phyloP scores from a whole-genome alignment of 2,888 invertebrate genomes.

The Tryphoninae sp. region DNA sequence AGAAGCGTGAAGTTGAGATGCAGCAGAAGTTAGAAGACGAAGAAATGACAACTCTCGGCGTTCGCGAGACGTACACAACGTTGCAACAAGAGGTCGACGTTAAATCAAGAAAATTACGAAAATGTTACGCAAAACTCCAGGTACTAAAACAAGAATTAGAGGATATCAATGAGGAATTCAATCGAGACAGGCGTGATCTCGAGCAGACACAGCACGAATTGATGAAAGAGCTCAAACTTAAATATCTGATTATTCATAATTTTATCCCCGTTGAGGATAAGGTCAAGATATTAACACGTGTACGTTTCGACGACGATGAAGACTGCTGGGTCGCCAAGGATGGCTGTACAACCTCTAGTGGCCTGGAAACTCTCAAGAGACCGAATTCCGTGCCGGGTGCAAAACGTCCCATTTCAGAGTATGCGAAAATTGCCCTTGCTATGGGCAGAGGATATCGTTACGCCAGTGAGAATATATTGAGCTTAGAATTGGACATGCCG shows the following conservation, averaged over 20 bases:
- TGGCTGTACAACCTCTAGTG: conserved; percentile 76
- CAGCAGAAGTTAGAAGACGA: conserved; percentile 96
- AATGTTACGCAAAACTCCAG: conserved; percentile 92
- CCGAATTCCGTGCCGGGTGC: conserved; percentile 86
- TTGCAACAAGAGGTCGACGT: conserved; percentile 98
- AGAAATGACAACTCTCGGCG: conserved; percentile 95
- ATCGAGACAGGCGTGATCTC: conserved; percentile 94
- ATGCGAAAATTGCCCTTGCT: conserved; percentile 83
- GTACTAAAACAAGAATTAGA: conserved; percentile 89
- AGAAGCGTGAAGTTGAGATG: conserved; percentile 93
- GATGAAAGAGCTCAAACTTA: conserved; percentile 94
- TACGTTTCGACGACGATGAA: conserved; percentile 91
- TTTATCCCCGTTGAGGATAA: conserved; percentile 94
- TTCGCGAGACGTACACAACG: conserved; percentile 94
- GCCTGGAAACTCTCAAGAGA: conserved; percentile 82
- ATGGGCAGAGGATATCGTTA: conserved; percentile 82
- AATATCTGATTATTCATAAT: conserved; percentile 93
- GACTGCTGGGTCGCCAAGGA: conserved; percentile 87
- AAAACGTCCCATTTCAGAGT: conserved; percentile 85
- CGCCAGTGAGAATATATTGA: conserved; percentile 87
- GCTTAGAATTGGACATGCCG: conserved; percentile 89
- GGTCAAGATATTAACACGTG: conserved; percentile 87
- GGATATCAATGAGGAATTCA: conserved; percentile 93
- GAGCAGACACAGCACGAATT: conserved; percentile 96
- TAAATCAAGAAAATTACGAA: conserved; percentile 96